Evolutionary conservation across 2,797 vertebrate species (phyloP).

Genomic region (Pseudochirops cupreus): DNA sequence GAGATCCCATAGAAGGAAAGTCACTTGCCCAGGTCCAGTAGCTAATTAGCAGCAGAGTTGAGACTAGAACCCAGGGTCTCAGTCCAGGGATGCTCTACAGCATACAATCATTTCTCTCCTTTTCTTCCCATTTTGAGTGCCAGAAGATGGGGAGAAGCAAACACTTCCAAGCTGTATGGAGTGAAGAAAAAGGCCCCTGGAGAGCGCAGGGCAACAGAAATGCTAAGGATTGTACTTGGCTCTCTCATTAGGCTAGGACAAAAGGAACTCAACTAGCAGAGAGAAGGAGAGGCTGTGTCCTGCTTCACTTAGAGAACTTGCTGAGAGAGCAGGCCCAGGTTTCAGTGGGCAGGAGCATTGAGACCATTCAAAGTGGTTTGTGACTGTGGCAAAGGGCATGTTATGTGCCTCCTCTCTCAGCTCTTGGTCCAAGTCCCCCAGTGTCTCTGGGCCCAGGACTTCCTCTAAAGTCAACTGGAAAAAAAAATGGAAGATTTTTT

Average conservation of each 20-base stretch:
- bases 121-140: neutral
- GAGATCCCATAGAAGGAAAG: neutral
- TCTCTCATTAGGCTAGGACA: neutral
- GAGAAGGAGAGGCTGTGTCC: neutral
- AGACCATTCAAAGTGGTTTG: neutral
- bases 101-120: neutral
- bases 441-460: neutral
- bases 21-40: neutral
- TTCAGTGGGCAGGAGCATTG: neutral
- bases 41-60: neutral
- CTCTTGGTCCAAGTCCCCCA: conserved; percentile 28
- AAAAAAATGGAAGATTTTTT: neutral
- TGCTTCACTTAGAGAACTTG: neutral
- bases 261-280: neutral
- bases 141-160: neutral
- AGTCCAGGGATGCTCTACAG: neutral
- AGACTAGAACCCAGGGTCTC: neutral
- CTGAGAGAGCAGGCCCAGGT: neutral
- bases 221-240: neutral
- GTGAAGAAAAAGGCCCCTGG: neutral
- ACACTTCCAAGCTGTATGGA: neutral
- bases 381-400: neutral
- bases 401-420: neutral
- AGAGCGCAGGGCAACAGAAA: neutral
- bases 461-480: neutral